Evolutionary conservation across 2,113 vertebrate species (phyloP).

Genomic region (Ameiurus melas): DNA sequence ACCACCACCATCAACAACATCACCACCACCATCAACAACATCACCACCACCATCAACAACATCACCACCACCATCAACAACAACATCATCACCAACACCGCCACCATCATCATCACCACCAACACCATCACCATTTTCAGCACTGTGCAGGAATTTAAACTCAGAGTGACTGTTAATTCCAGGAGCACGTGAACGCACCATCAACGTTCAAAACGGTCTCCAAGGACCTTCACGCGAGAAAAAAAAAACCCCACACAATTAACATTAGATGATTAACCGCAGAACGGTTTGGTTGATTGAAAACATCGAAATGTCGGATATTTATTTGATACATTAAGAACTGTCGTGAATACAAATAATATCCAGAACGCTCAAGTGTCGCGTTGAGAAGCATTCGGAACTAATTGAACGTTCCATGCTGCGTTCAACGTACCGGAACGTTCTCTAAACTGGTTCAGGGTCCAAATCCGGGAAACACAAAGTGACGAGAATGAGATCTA

Average conservation of each 20-base stretch:
- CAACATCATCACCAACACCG: no score
- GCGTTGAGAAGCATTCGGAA: not conserved
- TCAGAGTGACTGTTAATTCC: not conserved
- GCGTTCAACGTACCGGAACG: not conserved
- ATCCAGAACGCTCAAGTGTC: not conserved
- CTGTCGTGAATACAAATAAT: not conserved
- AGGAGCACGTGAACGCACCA: slow-evolving; percentile 8
- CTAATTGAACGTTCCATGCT: not conserved
- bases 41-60: no score
- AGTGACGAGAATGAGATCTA: not conserved
- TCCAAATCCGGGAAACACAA: not conserved
- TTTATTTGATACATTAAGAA: not conserved
- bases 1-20: no score
- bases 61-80: no score
- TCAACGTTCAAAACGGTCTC: not conserved
- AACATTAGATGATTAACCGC: not conserved
- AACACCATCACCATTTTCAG: not conserved
- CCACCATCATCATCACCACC: no score
- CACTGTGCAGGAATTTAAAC: not conserved
- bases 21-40: no score
- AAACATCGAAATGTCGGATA: not conserved
- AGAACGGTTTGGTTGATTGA: not conserved
- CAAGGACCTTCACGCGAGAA: not conserved
- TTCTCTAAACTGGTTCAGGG: not conserved
- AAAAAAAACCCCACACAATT: not conserved